Percentiles rank a stretch among this genome's conserved stretches.
Conservation (phyloP, 2,113 vertebrate species). For the Orycteropus afer region DNA sequence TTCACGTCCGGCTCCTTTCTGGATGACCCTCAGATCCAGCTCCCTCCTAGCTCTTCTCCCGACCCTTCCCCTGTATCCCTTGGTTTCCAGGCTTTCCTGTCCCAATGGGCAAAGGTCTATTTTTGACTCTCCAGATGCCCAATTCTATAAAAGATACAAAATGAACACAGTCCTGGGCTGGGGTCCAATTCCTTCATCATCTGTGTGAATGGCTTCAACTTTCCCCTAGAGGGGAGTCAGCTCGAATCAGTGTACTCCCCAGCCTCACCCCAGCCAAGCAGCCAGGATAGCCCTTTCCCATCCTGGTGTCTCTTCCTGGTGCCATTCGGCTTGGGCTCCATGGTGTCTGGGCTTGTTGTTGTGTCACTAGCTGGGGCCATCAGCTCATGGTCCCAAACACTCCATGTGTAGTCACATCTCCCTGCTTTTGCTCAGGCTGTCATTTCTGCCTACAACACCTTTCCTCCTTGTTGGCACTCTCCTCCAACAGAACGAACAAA, state of each 20-base stretch:
- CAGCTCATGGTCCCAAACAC: not conserved
- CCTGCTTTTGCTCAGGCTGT: not conserved
- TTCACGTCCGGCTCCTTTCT: not conserved
- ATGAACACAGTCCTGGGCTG: constrained; percentile 69
- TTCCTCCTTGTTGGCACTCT: not conserved
- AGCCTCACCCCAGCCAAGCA: not conserved
- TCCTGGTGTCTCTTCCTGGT: not conserved
- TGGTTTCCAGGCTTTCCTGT: constrained; percentile 59
- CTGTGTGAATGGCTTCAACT: constrained; percentile 60
- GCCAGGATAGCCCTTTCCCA: not conserved
- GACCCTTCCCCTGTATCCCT: constrained; percentile 49
- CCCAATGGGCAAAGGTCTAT: constrained; percentile 73
- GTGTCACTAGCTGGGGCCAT: not conserved
- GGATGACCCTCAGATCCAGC: not conserved
- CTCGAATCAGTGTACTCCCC: not conserved
- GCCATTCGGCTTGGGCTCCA: constrained; percentile 5
- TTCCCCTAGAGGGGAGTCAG: constrained; percentile 44
- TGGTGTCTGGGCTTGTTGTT: not conserved
- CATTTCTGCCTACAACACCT: not conserved
- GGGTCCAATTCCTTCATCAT: constrained; percentile 63
- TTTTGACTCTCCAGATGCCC: constrained; percentile 79
- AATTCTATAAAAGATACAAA: constrained; percentile 75
- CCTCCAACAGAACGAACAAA: not conserved
- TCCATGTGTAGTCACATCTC: not conserved
- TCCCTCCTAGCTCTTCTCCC: not conserved